Evolutionary conservation across 1,140 invertebrate species (phyloP), one percentile per base, ranked within the genome.

Genomic region (Euwallacea fornicatus): DNA sequence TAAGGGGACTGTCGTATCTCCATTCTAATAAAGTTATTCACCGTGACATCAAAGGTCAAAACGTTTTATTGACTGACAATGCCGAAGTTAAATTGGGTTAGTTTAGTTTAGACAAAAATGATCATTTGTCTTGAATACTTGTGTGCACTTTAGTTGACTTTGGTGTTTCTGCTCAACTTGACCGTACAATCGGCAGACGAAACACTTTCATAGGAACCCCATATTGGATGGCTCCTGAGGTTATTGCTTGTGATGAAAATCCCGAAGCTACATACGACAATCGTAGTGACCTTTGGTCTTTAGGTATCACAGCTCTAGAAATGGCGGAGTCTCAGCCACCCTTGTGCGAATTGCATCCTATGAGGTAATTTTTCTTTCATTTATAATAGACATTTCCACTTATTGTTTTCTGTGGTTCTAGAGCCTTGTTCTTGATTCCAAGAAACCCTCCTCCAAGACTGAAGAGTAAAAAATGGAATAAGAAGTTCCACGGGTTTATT

Each of bases 241-340:
- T 99, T n/a, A 99, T 99, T 82, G 98, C 97, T 61, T 99, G 98
- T 84, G 98, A 99, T 85, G 97, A 99, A 84, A 99, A 99, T 85
- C 96, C 97, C 54, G 97, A 99, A 82, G 98, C 98, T 42, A 99
- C 98, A 47, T 99, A 99, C 82, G 98, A 99, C 83, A 99, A 99
- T 85, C 90, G 98, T 82, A 97, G 94, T 82, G 98, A 99, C 85
- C 85, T 99, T 58, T 99, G 98, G 98, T 98, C 96, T 56, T 86
- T 99, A 72, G 98, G 97, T 78, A 99, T 99, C 78, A 99, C 97
- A 44, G 96, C 97, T 42, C 87, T 99, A 73, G 98, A 99, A 88
- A 99, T 99, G 98, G 98, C 98, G 54, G 98, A 99, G 86, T 98
- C 96, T 81, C 97, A 99, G 84, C 98, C 98, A 66, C 98, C 96